phyloP scores from a whole-genome alignment of 2,113 vertebrate species.

The Toxotes jaculatrix region DNA sequence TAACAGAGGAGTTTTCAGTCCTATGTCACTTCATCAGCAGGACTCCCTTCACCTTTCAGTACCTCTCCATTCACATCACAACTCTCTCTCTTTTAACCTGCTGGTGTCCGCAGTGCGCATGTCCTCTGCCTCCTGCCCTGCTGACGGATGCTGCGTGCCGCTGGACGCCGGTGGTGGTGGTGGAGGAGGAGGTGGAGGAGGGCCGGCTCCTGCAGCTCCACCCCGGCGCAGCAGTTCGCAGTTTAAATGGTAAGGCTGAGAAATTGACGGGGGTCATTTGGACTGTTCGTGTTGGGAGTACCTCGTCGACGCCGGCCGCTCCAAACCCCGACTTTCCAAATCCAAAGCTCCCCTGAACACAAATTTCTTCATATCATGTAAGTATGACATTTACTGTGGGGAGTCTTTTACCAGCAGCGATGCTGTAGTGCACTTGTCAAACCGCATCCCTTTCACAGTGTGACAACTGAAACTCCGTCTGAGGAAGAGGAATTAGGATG shows the following conservation, averaged over 20 bases:
- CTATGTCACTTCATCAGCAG: background rate
- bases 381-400: slow-evolving; percentile 36
- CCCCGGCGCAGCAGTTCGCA: slow-evolving; percentile 53
- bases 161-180: background rate
- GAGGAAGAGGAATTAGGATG: background rate
- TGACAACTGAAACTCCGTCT: background rate
- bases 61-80: background rate
- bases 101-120: slow-evolving; percentile 54
- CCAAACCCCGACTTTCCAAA: slow-evolving; percentile 76
- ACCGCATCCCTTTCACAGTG: background rate
- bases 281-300: slow-evolving; percentile 84
- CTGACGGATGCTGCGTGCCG: slow-evolving; percentile 21
- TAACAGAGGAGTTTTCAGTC: background rate
- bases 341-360: slow-evolving; percentile 43
- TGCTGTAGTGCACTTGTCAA: slow-evolving; percentile 54
- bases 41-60: background rate
- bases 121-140: slow-evolving; percentile 51
- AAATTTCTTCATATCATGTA: slow-evolving; percentile 55
- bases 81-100: background rate
- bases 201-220: slow-evolving; percentile 59
- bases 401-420: background rate
- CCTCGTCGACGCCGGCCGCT: slow-evolving; percentile 73
- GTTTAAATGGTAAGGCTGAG: slow-evolving; percentile 81
- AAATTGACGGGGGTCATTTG: slow-evolving; percentile 79
- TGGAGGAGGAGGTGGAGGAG: slow-evolving; percentile 62